A percentile compares a stretch with the other conserved stretches of the same genome.
Conservation (phyloP, 2,888 invertebrate genomes). For the Clostera curtula region DNA sequence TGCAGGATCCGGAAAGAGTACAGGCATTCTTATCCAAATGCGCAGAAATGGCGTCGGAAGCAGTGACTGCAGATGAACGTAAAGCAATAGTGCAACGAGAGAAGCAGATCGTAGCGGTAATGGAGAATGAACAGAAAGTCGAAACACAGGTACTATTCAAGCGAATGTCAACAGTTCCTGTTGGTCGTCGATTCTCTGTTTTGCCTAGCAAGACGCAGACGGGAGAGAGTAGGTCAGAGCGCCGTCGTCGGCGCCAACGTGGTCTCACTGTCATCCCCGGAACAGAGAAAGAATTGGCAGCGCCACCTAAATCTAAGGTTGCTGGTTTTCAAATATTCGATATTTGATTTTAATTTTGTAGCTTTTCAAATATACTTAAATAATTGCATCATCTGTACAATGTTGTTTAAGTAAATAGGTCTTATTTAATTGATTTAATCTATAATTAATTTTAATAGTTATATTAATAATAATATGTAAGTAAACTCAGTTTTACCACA, state of each 20-base stretch:
- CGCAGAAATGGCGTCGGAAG: constrained; percentile 49
- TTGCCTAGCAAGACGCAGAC: constrained; percentile 42
- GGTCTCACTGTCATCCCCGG: constrained; percentile 59
- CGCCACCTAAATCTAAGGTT: constrained; percentile 41
- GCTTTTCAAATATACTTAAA: constrained; percentile 1
- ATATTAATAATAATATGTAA: too few species aligned
- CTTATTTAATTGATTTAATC: neutral
- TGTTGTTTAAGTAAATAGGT: too few species aligned
- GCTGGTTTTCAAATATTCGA: constrained; percentile 56
- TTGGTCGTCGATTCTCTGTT: constrained; percentile 53
- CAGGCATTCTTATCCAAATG: constrained; percentile 58
- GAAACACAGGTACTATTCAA: constrained; percentile 56
- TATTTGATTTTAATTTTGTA: constrained; percentile 26
- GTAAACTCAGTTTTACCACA: too few species aligned
- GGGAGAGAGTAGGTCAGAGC: constrained; percentile 33
- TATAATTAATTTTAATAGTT: neutral
- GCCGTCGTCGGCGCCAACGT: constrained; percentile 44
- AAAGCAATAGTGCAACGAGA: constrained; percentile 53
- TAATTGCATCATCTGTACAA: neutral
- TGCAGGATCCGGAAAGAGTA: constrained; percentile 54
- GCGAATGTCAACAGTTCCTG: constrained; percentile 55
- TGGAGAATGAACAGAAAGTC: constrained; percentile 44
- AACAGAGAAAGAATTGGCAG: constrained; percentile 38
- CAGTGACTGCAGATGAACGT: constrained; percentile 49
- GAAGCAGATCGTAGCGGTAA: constrained; percentile 43